Evolutionary conservation across 2,797 vertebrate species (phyloP).

Genomic region (Rhinophrynus dorsalis): DNA sequence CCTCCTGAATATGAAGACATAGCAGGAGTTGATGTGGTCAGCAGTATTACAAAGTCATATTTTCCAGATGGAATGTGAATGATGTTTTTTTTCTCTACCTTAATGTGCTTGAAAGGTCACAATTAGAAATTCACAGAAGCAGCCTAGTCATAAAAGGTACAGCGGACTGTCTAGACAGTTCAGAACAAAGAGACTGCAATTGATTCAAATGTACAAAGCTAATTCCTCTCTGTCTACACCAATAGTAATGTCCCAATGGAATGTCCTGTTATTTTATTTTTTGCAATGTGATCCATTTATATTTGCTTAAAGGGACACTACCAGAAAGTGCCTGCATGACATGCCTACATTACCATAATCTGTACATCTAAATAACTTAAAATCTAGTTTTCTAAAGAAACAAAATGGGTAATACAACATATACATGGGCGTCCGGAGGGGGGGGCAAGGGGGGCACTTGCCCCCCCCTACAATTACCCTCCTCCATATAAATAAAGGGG

Average conservation of each 20-base stretch:
- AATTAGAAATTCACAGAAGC: neutral
- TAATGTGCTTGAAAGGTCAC: neutral
- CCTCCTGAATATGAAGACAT: neutral
- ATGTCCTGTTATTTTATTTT: conserved; percentile 21
- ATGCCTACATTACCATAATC: too few relatives aligned
- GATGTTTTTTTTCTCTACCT: neutral
- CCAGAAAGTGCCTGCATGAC: too few relatives aligned
- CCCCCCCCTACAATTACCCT: too few relatives aligned
- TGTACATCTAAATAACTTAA: too few relatives aligned
- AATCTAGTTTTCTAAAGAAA: too few relatives aligned
- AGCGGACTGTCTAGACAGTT: conserved; percentile 15
- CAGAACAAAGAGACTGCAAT: conserved; percentile 14
- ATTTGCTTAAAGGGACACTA: too few relatives aligned
- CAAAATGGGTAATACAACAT: too few relatives aligned
- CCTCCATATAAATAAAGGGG: too few relatives aligned
- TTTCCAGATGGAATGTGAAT: neutral
- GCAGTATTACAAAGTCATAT: neutral
- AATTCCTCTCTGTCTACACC: conserved; percentile 3
- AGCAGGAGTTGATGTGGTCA: neutral
- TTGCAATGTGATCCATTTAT: conserved; percentile 1
- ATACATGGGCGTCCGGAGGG: too few relatives aligned
- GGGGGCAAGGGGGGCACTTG: too few relatives aligned
- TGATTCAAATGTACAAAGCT: conserved; percentile 7
- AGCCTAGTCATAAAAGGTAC: conserved; percentile 2
- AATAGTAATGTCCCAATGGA: conserved; percentile 5